Percentiles rank a stretch among this genome's conserved stretches.
phyloP scores from a whole-genome alignment of 92 coral and sea anemone species.

The Umimayanthus chanpuru region DNA sequence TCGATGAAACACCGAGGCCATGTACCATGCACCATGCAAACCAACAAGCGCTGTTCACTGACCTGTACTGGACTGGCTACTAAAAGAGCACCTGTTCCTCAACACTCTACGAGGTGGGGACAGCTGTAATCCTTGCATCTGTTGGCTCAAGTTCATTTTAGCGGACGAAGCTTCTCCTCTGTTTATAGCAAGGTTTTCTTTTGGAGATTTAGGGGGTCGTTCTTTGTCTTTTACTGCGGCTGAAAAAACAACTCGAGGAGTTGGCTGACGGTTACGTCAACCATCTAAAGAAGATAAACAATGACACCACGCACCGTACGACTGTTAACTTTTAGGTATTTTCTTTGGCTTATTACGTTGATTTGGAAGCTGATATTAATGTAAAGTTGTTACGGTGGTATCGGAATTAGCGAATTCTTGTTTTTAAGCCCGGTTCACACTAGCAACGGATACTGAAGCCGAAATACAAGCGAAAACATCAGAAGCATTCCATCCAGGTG shows the following conservation, averaged over 20 bases:
- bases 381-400: no score
- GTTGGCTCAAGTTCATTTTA: background rate
- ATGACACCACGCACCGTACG: background rate
- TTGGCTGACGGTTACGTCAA: background rate
- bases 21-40: background rate
- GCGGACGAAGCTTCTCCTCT: background rate
- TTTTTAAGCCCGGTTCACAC: no score
- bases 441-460: no score
- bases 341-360: no score
- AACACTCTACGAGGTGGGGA: slow-evolving; percentile 21
- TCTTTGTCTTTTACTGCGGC: background rate
- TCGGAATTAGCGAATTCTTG: no score
- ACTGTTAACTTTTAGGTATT: no score
- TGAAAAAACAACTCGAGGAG: background rate
- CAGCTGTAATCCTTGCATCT: slow-evolving; percentile 5
- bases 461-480: no score
- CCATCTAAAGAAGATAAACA: background rate
- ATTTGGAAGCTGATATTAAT: no score
- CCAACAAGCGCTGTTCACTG: background rate
- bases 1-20: background rate
- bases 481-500: no score
- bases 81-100: background rate
- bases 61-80: slow-evolving; percentile 10
- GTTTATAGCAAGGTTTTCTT: background rate
- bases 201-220: background rate